Evolutionary conservation across 2,113 vertebrate genomes (phyloP).

Genomic region (Elephas maximus): DNA sequence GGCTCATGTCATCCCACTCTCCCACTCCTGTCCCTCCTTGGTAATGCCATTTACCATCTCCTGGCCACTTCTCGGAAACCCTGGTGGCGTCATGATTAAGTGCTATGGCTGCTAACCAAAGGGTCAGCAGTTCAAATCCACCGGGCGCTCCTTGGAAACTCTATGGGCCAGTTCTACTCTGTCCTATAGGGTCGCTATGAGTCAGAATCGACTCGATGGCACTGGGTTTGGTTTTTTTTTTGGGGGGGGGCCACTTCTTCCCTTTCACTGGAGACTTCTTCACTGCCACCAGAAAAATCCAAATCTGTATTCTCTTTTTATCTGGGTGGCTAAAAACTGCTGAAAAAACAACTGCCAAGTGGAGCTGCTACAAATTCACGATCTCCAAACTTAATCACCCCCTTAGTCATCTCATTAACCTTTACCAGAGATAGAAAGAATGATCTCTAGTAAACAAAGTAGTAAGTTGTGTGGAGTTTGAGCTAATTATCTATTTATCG

Average conservation of each 20-base stretch:
- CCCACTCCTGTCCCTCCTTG: not conserved
- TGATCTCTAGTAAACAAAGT: slow-evolving; percentile 21
- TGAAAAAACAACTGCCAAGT: not conserved
- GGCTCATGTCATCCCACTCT: not conserved
- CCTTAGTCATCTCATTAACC: not conserved
- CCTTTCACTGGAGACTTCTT: not conserved
- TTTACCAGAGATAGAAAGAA: slow-evolving; percentile 2
- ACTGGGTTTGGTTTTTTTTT: too few relatives aligned
- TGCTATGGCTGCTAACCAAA: too few relatives aligned
- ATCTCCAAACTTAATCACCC: not conserved
- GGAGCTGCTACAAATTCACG: not conserved
- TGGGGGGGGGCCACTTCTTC: not conserved
- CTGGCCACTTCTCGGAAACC: not conserved
- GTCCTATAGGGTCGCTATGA: too few relatives aligned
- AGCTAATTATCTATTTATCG: not conserved
- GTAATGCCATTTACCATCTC: not conserved
- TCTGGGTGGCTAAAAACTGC: not conserved
- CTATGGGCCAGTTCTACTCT: too few relatives aligned
- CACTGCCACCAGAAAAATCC: not conserved
- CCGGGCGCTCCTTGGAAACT: too few relatives aligned
- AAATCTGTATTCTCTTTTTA: not conserved
- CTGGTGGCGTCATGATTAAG: too few relatives aligned
- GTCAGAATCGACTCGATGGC: too few relatives aligned
- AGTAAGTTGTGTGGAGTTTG: not conserved
- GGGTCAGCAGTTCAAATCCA: too few relatives aligned